Conservation (phyloP, 2,888 invertebrate genomes). For the Nymphalis polychloros region DNA sequence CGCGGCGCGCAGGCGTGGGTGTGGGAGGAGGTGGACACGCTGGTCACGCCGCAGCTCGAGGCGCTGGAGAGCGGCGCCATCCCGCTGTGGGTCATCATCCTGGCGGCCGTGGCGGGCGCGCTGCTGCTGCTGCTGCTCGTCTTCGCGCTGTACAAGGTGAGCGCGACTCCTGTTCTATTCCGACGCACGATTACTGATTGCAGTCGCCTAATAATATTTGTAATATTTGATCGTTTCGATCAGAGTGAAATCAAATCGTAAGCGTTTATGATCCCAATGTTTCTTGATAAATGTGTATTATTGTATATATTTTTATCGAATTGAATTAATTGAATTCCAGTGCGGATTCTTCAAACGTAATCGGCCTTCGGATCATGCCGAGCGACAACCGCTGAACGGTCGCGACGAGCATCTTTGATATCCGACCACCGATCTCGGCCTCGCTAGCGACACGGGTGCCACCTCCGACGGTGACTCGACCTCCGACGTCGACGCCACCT, state of each 20-base stretch:
- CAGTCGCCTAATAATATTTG: no score
- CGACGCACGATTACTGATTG: background rate
- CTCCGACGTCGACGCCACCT: slow-evolving; percentile 51
- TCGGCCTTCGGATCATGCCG: slow-evolving; percentile 90
- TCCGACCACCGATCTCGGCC: slow-evolving; percentile 61
- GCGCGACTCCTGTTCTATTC: slow-evolving; percentile 10
- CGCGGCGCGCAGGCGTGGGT: slow-evolving; percentile 67
- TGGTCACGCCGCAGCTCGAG: slow-evolving; percentile 85
- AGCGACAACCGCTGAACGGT: slow-evolving; percentile 91
- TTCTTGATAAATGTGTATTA: no score
- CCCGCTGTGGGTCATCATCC: slow-evolving; percentile 92
- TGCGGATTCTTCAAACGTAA: slow-evolving; percentile 97
- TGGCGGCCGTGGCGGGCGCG: slow-evolving; percentile 91
- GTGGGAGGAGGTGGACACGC: slow-evolving; percentile 87
- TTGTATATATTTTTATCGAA: no score
- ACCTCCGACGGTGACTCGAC: slow-evolving; percentile 49
- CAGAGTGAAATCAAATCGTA: no score
- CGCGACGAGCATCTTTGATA: slow-evolving; percentile 90
- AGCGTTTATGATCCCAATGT: no score
- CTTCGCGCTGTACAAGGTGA: slow-evolving; percentile 90
- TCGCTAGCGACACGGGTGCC: slow-evolving; percentile 56
- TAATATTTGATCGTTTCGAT: no score
- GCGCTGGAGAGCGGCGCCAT: slow-evolving; percentile 85
- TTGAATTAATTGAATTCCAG: slow-evolving; percentile 68
- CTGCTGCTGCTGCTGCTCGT: slow-evolving; percentile 89